Percentiles rank a stretch among this genome's conserved stretches.
phyloP scores from a whole-genome alignment of 2,888 invertebrate species.

The Drosophila conformis region DNA sequence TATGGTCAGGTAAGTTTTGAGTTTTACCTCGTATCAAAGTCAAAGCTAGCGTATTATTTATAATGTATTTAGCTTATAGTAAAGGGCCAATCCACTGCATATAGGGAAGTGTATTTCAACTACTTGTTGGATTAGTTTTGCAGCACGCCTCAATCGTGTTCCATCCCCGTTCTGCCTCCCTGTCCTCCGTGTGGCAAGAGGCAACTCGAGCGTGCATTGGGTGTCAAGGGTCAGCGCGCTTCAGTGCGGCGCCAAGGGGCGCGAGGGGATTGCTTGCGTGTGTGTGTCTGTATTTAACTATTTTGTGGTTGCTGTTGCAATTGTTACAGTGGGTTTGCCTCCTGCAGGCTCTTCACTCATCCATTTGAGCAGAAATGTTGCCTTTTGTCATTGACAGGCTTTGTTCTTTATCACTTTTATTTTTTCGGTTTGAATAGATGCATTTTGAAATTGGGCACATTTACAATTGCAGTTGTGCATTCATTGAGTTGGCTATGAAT shows the following conservation, averaged over 20 bases:
- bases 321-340: conserved; percentile 18
- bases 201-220: conserved; percentile 37
- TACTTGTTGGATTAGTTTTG: conserved; percentile 51
- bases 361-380: conserved; percentile 28
- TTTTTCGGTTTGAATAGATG: conserved; percentile 9
- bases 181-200: background rate
- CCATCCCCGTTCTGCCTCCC: background rate
- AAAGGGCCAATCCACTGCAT: conserved; percentile 19
- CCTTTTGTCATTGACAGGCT: conserved; percentile 45
- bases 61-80: conserved; percentile 19
- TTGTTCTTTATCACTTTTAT: conserved; percentile 19
- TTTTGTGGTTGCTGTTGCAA: conserved; percentile 30
- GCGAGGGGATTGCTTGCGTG: conserved; percentile 33
- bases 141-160: conserved; percentile 8
- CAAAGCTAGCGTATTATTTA: conserved; percentile 25
- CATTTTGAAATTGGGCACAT: conserved; percentile 10
- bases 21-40: conserved; percentile 25
- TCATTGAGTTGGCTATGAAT: conserved; percentile 12
- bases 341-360: conserved; percentile 19
- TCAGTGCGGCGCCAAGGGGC: conserved; percentile 33
- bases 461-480: conserved; percentile 14
- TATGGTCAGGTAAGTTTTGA: conserved; percentile 68
- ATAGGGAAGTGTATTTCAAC: conserved; percentile 27
- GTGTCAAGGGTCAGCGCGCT: conserved; percentile 67
- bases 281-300: background rate